Evolutionary conservation across 2,888 invertebrate species (phyloP), one percentile per base, ranked within the genome.

Genomic region (Mesoligia furuncula): DNA sequence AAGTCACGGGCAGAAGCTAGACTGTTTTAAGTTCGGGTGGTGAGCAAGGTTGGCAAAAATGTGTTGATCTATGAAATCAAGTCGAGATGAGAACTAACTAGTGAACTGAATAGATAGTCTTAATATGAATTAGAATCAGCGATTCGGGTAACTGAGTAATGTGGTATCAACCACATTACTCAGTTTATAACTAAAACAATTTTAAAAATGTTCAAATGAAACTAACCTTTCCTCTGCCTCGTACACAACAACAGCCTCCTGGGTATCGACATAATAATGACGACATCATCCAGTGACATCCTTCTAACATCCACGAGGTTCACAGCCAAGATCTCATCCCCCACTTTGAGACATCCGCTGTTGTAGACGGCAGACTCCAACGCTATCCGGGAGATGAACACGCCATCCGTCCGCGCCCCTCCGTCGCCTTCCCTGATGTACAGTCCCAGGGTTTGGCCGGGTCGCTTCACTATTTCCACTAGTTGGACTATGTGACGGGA

Each of bases 351-450:
- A 94, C 99, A 99, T 75, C 99, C 99, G 93, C 99, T 99, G 96
- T 99, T 99, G 95, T 99, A 99, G 65, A 99, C 99, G 57, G 99
- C 99, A 69, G 99, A 99, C 95, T 99, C 99, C 90, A 99, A 97
- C 59, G 99, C 99, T 94, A 96, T 96, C 90, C 97, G 93, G 15
- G 99, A 99, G 95, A 99, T 99, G 97, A 99, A 99, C 82, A 99
- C 99, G 67, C 99, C 99, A 91, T 99, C 99, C 68, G 98, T 98
- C 82, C 99, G 97, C 91, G 99, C 99, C 75, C 98, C 98, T n/a
- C 99, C 99, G 92, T 99, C 99, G n/a, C 99, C 99, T 97, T 99
- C 99, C 62, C 99, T 97, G 92, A 99, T 99, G 95, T 99, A 99
- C 81, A 99, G 97, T 65, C 99, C 99, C 85, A 99, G 97, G 54